A percentile compares a stretch with the other conserved stretches of the same genome.
These are phyloP conservation scores for Hemibagrus wyckioides DNA, from an alignment of 2,113 vertebrate genomes.

Conservation along the genomic window DNA sequence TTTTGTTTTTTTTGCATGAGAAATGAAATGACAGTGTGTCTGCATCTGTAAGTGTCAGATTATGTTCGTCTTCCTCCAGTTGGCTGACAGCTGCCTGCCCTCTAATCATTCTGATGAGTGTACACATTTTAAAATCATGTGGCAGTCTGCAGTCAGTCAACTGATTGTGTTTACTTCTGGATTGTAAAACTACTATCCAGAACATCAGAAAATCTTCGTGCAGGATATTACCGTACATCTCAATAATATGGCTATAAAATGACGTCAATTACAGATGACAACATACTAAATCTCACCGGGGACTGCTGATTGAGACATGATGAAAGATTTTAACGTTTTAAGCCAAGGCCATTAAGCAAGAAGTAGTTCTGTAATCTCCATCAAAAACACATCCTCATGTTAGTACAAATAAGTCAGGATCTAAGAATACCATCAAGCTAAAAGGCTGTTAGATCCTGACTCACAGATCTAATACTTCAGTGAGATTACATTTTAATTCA, in stretches of 20 bases:
- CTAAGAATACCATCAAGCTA: not conserved
- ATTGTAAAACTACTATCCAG: not conserved
- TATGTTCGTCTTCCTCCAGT: conserved; percentile 1
- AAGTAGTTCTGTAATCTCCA: not conserved
- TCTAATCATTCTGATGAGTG: not conserved
- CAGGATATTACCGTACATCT: not conserved
- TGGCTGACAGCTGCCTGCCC: conserved; percentile 10
- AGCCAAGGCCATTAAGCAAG: not conserved
- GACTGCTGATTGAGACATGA: not conserved
- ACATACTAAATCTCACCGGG: not conserved
- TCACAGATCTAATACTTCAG: not conserved
- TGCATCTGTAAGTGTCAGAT: not conserved
- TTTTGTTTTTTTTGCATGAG: not conserved
- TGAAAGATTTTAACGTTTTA: not conserved
- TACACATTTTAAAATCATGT: not conserved
- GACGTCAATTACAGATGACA: not conserved
- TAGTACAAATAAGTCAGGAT: not conserved
- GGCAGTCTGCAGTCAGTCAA: not conserved
- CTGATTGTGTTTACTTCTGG: not conserved
- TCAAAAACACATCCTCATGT: not conserved
- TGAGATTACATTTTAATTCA: not conserved
- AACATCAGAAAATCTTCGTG: not conserved
- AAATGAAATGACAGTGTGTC: not conserved
- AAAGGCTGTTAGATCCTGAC: not conserved
- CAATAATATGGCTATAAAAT: not conserved